Base-by-base conservation (phyloP, 2,888 invertebrate genomes). In the Caenorhabditis wallacei region DNA sequence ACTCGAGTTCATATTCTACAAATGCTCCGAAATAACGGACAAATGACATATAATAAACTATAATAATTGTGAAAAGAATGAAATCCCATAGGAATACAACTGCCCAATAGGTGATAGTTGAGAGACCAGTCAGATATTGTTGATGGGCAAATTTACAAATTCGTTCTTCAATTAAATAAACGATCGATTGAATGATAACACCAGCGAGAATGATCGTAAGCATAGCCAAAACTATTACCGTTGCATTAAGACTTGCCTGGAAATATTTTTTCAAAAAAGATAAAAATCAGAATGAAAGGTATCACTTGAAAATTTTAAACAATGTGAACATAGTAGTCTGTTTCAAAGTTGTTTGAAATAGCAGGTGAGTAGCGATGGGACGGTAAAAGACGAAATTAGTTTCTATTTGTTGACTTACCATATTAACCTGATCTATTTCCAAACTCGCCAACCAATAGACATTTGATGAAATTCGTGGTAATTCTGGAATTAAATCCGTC, bases 51-150 rank as follows among this genome's bases (percentile, higher is more conserved):
- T n/a, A 26, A 48, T 61, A 72, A 18, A 37, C 3, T 2, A 75
- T 20, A 10, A 68, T 48, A 18, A 54, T 30, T 20, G 63, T 61
- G 53, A 46, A 81, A 18, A 75, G 54, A 30, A 75, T 22, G 7
- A 75, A 53, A 10, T 75, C 75, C 48, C 64, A 74, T 4, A 75
- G 35, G 13, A 79, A 56, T n/a, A 84, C 69, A 2, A 85, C 69
- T 13, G 76, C 22, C 89, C 89, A 90, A 54, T 86, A 90, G 46
- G 81, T 79, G 24, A 84, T 43, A 4, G 81, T 71, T 24, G 87
- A 81, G 40, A 90, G 69, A n/a, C 85, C 88, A 4, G 89, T 88
- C 13, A 90, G 80, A 43, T 85, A 72, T 68, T 89, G 86, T 54
- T 88, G 89, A 70, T 89, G 88, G 59, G 87, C 84, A 70, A 89